These are phyloP conservation scores for Oxyura jamaicensis DNA, from an alignment of 2,113 vertebrate genomes.

Conservation along the genomic window DNA sequence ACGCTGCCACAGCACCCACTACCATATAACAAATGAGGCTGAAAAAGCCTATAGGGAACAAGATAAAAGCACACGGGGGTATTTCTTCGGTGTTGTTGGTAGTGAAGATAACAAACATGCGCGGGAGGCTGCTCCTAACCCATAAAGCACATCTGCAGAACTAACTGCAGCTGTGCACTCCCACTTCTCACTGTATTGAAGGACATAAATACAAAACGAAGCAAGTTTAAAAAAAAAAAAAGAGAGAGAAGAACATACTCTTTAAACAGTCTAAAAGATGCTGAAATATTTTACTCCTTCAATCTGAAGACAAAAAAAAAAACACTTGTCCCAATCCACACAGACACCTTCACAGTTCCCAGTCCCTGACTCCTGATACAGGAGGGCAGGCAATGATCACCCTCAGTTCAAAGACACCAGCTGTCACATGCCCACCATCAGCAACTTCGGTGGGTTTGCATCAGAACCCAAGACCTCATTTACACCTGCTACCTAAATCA, in stretches of 20 bases:
- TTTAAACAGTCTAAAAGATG: not conserved
- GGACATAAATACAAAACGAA: fast-evolving
- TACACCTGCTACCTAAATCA: not conserved
- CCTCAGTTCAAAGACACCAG: not conserved
- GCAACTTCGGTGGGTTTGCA: not conserved
- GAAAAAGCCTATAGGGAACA: fast-evolving
- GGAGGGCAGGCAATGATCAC: not conserved
- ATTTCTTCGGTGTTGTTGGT: fast-evolving
- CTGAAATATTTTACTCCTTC: not conserved
- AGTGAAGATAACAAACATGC: fast-evolving
- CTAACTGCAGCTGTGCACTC: not conserved
- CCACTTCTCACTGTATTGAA: not conserved
- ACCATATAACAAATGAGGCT: fast-evolving
- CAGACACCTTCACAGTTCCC: not conserved
- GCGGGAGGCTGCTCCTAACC: not conserved
- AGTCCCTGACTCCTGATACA: fast-evolving
- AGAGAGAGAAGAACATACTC: not conserved
- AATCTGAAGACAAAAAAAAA: not conserved
- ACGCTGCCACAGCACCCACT: not conserved
- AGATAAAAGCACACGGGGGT: fast-evolving
- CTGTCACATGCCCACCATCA: fast-evolving
- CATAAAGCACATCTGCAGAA: not conserved
- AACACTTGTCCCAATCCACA: not conserved
- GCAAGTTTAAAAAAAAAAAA: too few species aligned
- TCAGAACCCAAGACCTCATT: not conserved